phyloP scores from a whole-genome alignment of 1,140 invertebrate genomes.

The Drosophila pruinosa region DNA sequence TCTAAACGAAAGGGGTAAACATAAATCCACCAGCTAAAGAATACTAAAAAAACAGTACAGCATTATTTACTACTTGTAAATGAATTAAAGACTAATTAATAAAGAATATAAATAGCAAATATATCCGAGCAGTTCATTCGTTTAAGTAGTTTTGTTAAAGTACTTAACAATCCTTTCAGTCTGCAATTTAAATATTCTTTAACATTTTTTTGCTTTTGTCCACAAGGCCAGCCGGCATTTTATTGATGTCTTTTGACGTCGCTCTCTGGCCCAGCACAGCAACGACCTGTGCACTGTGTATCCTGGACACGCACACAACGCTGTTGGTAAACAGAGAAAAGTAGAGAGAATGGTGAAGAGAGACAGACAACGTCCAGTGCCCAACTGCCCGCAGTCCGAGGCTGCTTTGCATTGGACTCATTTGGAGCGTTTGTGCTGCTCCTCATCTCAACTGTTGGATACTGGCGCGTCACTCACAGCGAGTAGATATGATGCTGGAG shows the following conservation, averaged over 20 bases:
- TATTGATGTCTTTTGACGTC: conserved; percentile 69
- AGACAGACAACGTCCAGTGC: conserved; percentile 2
- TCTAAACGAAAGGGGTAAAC: not conserved
- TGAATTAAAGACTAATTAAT: not conserved
- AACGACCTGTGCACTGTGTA: not conserved
- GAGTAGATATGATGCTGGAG: conserved; percentile 11
- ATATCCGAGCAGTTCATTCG: too few species aligned
- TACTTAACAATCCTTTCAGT: conserved; percentile 2
- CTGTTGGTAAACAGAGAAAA: conserved; percentile 24
- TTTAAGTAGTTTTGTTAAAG: not conserved
- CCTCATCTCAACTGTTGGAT: not conserved
- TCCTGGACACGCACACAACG: conserved; percentile 32
- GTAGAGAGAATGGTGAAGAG: not conserved
- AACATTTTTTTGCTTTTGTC: conserved; percentile 31
- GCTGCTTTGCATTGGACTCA: conserved; percentile 31
- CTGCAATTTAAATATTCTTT: conserved; percentile 37
- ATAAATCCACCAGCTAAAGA: too few species aligned
- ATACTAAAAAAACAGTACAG: too few species aligned
- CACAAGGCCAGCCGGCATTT: conserved; percentile 46
- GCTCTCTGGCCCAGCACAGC: conserved; percentile 44
- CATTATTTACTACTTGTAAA: not conserved
- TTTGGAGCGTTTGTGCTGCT: conserved; percentile 11
- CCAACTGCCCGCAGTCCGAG: conserved; percentile 32
- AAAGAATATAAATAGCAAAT: too few species aligned
- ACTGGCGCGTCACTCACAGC: conserved; percentile 24